Base-by-base conservation (phyloP, 2,888 invertebrate species). In the Epistrophella euchroma region DNA sequence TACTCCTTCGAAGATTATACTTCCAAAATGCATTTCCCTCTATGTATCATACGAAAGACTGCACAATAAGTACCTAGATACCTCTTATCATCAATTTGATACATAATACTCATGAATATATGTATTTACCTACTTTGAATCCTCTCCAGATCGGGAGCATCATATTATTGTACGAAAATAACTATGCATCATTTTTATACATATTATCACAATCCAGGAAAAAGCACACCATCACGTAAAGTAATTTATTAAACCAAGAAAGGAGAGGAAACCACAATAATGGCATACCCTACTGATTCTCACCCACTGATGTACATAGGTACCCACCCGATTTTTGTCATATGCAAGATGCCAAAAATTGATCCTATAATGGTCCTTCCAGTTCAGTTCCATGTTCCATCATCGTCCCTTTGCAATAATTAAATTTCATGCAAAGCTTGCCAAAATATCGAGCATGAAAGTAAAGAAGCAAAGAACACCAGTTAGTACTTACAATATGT, bases 341-440 rank as follows among this genome's bases (percentile, higher is more conserved):
- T 43, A 37, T 43, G 37, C 58, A 74, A 62, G 37, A 45, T 73
- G 50, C 56, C 45, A 47, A 55, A 60, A 73, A 66, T 35, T 55
- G 60, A 78, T 52, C 40, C 32, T 32, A n/a, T 58, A 28, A 35
- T 52, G 43, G 28, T 11, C 4, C 17, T 72, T 17, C 47, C 43
- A 52, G 35, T 58, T 60, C 47, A 17, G n/a, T 19, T 45, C 40
- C 40, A 40, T 28, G 43, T 60, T 66, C 68, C 62, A 74, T 40
- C 43, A 28, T 43, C 32, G 56, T 71, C 35, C 58, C 58, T 19
- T 73, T 50, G 77, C 37, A 68, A 80, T 85, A 85, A 85, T 85
- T 85, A 85, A 85, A 85, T 85, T 85, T 71, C 66, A 79, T 84
- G 71, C 74, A 84, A 50, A 71, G 40, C 56, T 74, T 70, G 83